Evolutionary conservation across 1,140 invertebrate genomes (phyloP).

Genomic region (Eumeta japonica): DNA sequence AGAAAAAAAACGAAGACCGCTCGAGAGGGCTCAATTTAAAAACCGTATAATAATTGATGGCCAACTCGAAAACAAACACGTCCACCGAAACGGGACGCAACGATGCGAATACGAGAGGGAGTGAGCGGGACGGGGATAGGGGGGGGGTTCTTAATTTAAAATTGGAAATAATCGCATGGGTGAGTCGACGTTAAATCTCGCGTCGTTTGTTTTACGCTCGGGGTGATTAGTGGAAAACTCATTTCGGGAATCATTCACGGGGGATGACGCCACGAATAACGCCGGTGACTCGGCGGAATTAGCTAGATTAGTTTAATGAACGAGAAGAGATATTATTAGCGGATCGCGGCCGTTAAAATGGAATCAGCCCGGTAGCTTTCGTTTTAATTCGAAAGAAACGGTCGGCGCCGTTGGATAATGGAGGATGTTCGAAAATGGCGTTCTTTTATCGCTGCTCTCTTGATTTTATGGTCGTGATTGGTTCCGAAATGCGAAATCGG

Average conservation of each 20-base stretch:
- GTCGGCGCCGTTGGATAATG: too few species aligned
- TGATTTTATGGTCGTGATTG: too few species aligned
- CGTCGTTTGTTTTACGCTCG: conserved; percentile 14
- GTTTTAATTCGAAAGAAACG: too few species aligned
- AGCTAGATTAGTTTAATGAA: conserved; percentile 27
- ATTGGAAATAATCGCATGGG: conserved; percentile 21
- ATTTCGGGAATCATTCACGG: conserved; percentile 35
- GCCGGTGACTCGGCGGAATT: conserved; percentile 32
- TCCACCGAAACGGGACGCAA: conserved; percentile 46
- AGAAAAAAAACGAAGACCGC: conserved; percentile 23
- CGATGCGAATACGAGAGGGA: conserved; percentile 41
- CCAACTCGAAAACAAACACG: conserved; percentile 51
- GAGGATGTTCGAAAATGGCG: too few species aligned
- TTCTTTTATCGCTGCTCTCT: too few species aligned
- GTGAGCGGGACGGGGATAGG: conserved; percentile 28
- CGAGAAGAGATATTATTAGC: conserved; percentile 37
- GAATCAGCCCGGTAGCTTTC: conserved; percentile 38
- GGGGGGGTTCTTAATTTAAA: conserved; percentile 34
- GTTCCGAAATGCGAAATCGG: too few species aligned
- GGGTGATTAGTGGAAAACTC: conserved; percentile 30
- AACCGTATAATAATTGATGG: conserved; percentile 53
- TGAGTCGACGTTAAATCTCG: conserved; percentile 24
- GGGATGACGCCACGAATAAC: conserved; percentile 26
- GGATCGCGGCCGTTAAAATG: conserved; percentile 44
- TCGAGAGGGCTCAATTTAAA: conserved; percentile 42